phyloP scores from a whole-genome alignment of 2,888 invertebrate species.

The Teinopalpus imperialis region DNA sequence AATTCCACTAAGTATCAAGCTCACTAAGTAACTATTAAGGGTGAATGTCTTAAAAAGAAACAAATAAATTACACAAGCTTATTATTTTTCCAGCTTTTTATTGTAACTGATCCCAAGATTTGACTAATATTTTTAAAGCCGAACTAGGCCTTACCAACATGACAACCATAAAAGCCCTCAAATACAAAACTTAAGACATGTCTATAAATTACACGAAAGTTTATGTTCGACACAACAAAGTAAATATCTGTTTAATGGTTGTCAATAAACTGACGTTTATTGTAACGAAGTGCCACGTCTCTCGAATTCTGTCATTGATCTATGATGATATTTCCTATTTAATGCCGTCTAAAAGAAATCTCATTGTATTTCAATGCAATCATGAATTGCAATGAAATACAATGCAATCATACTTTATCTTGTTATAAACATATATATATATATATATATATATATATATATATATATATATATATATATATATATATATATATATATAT shows the following conservation, averaged over 20 bases:
- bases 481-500: no score
- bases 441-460: no score
- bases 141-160: conserved; percentile 3
- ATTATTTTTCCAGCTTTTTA: no score
- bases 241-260: conserved; percentile 12
- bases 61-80: no score
- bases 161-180: conserved; percentile 29
- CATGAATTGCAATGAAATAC: conserved; percentile 14
- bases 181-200: conserved; percentile 27
- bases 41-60: no score
- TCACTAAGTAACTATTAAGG: no score
- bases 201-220: conserved; percentile 28
- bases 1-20: no score
- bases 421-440: no score
- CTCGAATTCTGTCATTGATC: conserved; percentile 10
- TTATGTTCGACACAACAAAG: conserved; percentile 26
- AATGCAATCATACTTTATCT: no score
- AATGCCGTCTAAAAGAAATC: background rate
- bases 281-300: conserved; percentile 10
- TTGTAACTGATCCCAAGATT: background rate
- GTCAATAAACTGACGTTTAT: conserved; percentile 16
- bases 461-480: no score
- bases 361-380: background rate
- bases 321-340: conserved; percentile 3
- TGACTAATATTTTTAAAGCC: background rate